Evolutionary conservation across 2,113 vertebrate genomes (phyloP).

Genomic region (Myiozetetes cayanensis): DNA sequence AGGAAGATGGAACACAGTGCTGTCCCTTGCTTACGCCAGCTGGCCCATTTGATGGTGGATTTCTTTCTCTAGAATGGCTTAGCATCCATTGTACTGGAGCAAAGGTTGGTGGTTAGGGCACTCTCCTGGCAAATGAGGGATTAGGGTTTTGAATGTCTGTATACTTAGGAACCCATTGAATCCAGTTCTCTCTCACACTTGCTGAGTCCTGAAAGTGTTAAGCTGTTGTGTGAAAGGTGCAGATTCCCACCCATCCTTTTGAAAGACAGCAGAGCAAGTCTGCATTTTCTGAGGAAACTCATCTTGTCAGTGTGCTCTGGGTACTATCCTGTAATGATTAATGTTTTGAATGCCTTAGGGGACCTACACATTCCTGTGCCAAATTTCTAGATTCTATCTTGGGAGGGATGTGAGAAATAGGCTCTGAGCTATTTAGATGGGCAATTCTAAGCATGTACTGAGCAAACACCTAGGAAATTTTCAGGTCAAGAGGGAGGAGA

Average conservation of each 20-base stretch:
- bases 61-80: not conserved
- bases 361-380: not conserved
- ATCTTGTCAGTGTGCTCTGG: not conserved
- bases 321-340: not conserved
- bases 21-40: not conserved
- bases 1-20: not conserved
- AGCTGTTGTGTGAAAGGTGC: not conserved
- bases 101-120: not conserved
- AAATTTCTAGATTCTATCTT: conserved; percentile 47
- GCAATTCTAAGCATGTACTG: conserved; percentile 32
- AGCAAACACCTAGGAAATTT: not conserved
- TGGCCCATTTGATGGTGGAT: not conserved
- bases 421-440: not conserved
- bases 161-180: not conserved
- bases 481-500: not conserved
- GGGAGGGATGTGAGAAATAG: conserved; percentile 38
- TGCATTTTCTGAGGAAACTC: not conserved
- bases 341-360: conserved; percentile 34
- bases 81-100: not conserved
- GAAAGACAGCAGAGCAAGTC: not conserved
- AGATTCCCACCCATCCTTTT: not conserved
- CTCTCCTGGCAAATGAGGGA: not conserved
- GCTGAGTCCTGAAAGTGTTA: not conserved
- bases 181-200: not conserved
- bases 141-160: not conserved